phyloP scores from a whole-genome alignment of 1,140 invertebrate species.

The Nephila pilipes region DNA sequence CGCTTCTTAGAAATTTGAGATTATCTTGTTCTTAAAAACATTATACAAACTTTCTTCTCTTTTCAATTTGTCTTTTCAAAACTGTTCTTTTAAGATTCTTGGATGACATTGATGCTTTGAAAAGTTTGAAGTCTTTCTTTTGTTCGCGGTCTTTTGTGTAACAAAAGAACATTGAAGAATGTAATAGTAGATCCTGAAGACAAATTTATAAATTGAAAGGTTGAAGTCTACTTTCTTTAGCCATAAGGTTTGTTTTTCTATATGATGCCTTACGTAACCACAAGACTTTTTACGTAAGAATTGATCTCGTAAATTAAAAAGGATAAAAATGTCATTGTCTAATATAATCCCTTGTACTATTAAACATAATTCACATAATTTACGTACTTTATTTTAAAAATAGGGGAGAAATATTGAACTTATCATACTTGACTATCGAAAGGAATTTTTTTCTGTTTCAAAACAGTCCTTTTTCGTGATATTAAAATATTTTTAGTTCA shows the following conservation, averaged over 20 bases:
- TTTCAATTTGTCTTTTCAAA: not conserved
- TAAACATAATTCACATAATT: too few species aligned
- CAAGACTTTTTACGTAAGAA: not conserved
- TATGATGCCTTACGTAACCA: not conserved
- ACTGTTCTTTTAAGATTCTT: not conserved
- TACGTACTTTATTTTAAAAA: too few species aligned
- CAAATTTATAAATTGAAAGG: slow-evolving; percentile 10
- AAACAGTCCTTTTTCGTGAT: too few species aligned
- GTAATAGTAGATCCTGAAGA: not conserved
- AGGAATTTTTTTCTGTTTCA: too few species aligned
- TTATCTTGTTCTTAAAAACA: not conserved
- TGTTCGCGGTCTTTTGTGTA: not conserved
- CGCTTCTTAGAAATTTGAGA: not conserved
- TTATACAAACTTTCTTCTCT: not conserved
- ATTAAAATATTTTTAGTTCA: too few species aligned
- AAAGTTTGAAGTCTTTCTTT: not conserved
- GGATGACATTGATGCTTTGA: slow-evolving; percentile 2
- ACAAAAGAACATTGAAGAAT: not conserved
- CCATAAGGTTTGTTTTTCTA: not conserved
- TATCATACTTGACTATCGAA: too few species aligned
- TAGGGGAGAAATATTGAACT: too few species aligned
- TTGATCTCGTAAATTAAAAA: not conserved
- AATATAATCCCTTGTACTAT: not conserved
- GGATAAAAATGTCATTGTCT: not conserved
- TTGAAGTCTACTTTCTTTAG: not conserved